These are phyloP conservation scores for Lepidotrigona ventralis DNA, from an alignment of 1,140 invertebrate genomes.

Conservation along the genomic window DNA sequence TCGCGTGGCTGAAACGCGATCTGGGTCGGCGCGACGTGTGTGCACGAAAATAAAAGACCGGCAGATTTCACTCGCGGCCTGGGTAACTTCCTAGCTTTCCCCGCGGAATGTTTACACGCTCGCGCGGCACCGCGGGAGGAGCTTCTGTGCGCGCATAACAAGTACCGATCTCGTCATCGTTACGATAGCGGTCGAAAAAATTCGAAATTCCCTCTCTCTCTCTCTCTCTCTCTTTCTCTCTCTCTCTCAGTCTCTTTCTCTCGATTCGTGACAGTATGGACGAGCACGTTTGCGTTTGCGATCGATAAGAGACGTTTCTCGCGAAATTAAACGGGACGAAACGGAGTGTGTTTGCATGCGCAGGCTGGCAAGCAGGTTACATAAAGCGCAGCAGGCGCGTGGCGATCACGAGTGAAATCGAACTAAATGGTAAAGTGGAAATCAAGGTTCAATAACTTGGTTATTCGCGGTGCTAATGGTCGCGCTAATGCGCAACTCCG, in stretches of 20 bases:
- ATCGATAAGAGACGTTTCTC: slow-evolving; percentile 1
- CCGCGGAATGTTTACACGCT: slow-evolving; percentile 47
- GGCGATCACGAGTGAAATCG: slow-evolving; percentile 60
- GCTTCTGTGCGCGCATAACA: slow-evolving; percentile 29
- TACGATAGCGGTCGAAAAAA: not conserved
- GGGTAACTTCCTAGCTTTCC: slow-evolving; percentile 58
- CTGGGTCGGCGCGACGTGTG: slow-evolving; percentile 52
- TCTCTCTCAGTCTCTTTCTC: no score
- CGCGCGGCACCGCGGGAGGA: slow-evolving; percentile 12
- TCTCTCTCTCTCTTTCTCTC: no score
- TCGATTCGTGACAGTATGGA: not conserved
- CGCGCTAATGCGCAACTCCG: not conserved
- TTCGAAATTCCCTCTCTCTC: not conserved
- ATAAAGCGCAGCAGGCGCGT: slow-evolving; percentile 42
- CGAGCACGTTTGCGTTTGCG: not conserved
- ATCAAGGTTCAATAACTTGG: slow-evolving; percentile 66
- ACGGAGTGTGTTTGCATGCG: slow-evolving; percentile 35
- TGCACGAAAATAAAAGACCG: slow-evolving; percentile 60
- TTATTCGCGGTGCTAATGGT: slow-evolving; percentile 44
- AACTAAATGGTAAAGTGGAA: slow-evolving; percentile 60
- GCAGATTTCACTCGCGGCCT: slow-evolving; percentile 54
- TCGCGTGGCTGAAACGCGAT: slow-evolving; percentile 50
- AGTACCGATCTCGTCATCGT: slow-evolving; percentile 5
- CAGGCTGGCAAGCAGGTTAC: slow-evolving; percentile 18
- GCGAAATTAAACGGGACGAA: not conserved